Conservation (phyloP, 1,140 invertebrate genomes). For the Camponotus pennsylvanicus region DNA sequence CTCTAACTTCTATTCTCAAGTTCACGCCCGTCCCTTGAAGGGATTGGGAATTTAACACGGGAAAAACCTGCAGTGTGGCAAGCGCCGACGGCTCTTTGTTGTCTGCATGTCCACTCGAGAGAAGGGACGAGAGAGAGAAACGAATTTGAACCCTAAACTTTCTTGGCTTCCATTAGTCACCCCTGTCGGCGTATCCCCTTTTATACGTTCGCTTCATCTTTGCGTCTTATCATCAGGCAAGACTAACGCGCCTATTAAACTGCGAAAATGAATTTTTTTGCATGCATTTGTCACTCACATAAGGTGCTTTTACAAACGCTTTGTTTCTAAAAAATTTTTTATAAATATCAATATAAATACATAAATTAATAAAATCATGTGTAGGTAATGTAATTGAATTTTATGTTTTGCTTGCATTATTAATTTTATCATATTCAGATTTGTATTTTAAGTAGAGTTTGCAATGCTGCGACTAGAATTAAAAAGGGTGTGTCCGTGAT, state of each 20-base stretch:
- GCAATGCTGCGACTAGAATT: neutral
- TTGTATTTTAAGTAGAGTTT: neutral
- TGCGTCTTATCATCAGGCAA: neutral
- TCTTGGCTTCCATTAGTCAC: constrained; percentile 80
- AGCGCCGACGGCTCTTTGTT: constrained; percentile 74
- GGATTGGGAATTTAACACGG: constrained; percentile 72
- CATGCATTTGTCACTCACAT: neutral
- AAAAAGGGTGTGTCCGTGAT: neutral
- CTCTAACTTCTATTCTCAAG: constrained; percentile 72
- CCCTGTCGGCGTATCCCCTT: constrained; percentile 16
- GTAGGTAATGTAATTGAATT: constrained; percentile 9
- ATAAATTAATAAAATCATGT: neutral
- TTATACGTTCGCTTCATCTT: constrained; percentile 3
- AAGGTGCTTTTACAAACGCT: neutral
- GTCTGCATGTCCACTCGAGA: constrained; percentile 68
- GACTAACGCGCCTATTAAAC: too few relatives aligned
- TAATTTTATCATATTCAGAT: neutral
- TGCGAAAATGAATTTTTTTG: neutral
- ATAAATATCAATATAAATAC: neutral
- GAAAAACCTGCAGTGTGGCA: constrained; percentile 56
- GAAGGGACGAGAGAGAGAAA: constrained; percentile 60
- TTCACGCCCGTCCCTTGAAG: constrained; percentile 63
- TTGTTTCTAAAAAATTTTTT: neutral
- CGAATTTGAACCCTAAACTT: constrained; percentile 79
- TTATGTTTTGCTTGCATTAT: neutral